A percentile compares a stretch with the other conserved stretches of the same genome.
These are phyloP conservation scores for Oscheius sp. DNA, from an alignment of 2,888 invertebrate species.

Conservation along the genomic window DNA sequence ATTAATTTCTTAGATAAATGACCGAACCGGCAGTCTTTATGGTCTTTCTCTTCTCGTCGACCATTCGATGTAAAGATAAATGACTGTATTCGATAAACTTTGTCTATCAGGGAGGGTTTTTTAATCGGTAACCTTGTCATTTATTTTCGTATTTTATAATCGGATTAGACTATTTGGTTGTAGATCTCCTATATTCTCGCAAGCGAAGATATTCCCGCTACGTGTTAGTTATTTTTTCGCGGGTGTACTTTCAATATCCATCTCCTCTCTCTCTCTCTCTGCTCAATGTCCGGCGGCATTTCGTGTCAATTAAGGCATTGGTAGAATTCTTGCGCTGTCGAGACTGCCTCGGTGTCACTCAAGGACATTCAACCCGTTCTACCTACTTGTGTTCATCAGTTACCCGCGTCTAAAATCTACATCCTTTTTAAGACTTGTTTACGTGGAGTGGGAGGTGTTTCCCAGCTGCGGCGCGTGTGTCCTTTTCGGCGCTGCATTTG, in stretches of 20 bases:
- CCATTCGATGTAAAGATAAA: conserved; percentile 19
- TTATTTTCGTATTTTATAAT: too few species aligned
- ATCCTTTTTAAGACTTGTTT: background rate
- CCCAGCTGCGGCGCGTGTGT: conserved; percentile 24
- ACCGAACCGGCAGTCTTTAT: conserved; percentile 26
- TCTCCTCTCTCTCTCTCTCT: background rate
- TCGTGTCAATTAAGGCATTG: background rate
- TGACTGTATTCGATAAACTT: conserved; percentile 19
- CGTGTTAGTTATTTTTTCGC: background rate
- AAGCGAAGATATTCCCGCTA: background rate
- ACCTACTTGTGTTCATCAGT: conserved; percentile 13
- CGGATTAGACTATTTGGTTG: background rate
- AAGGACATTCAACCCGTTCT: conserved; percentile 18
- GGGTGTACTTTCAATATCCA: too few species aligned
- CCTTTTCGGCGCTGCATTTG: conserved; percentile 16
- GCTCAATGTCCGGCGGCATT: background rate
- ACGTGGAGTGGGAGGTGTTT: conserved; percentile 5
- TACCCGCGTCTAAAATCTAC: background rate
- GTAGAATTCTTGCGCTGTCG: conserved; percentile 5
- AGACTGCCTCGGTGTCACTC: conserved; percentile 4
- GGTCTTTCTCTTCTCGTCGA: conserved; percentile 27
- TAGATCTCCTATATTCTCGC: background rate
- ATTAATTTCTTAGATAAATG: conserved; percentile 31
- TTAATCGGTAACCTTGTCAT: too few species aligned
- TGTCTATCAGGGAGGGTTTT: too few species aligned